Base-by-base conservation (phyloP, 2,797 vertebrate genomes). In the Leucoraja ocellata region DNA sequence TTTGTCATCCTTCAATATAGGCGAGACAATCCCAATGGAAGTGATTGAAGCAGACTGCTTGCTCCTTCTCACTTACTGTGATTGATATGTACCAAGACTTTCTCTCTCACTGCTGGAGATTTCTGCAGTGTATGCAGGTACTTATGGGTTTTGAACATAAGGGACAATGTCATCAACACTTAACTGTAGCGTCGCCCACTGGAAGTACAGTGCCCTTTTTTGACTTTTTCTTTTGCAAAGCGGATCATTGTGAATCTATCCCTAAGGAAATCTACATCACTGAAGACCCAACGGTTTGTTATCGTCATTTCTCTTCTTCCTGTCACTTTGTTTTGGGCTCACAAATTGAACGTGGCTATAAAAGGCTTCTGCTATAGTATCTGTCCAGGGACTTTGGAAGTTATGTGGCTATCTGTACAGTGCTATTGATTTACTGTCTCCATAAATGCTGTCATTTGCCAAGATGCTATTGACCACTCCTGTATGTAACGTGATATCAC, bases 371-470 rank as follows among this genome's bases (percentile, higher is more conserved):
- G 68, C 68, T 54, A 91, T 32, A 71, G 36, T 73, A 73, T 58
- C 90, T 92, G 84, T 88, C 84, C n/a, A 18, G 84, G 84, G 63
- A 88, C 63, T 88, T 68, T n/a, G 68, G 90, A 92, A 74, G 71
- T 92, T 92, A 76, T 92, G 71, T 92, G 71, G 68, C 90, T 92
- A 74, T 76, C 90, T 92, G 36, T 74, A 76, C 76, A 74, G 39
- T 54, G 36, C 71, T 76, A 92, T 92, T 92, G 90, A 92, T 92
- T 92, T 92, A 74, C 68, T 92, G 90, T 76, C 90, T 76, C 36
- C 90, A 74, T 76, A 73, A 92, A 92, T 74, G 90, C 71, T 73
- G 39, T 58, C 90, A 76, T 39, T 91, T 91, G 68, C 23, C 23
- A 36, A 73, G 39, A 74, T 76, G 21, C 68, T 74, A 73, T 76